Evolutionary conservation across 2,797 vertebrate species (phyloP).

Genomic region (Lateolabrax maculatus): DNA sequence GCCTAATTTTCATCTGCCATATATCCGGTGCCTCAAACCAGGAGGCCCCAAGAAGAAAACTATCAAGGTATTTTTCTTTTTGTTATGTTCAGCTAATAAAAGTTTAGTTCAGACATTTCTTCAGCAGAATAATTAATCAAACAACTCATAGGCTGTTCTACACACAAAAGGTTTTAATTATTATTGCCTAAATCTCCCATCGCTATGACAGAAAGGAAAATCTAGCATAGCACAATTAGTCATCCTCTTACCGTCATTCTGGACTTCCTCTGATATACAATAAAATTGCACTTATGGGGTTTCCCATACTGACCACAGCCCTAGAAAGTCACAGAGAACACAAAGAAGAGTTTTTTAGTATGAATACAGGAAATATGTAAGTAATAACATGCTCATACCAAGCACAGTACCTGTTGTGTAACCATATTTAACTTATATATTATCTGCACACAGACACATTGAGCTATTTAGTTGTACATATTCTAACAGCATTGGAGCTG

Average conservation of each 20-base stretch:
- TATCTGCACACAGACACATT: slow-evolving; percentile 48
- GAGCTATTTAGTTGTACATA: slow-evolving; percentile 72
- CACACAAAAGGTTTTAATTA: slow-evolving; percentile 7
- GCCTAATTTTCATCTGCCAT: slow-evolving; percentile 44
- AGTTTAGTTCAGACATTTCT: slow-evolving; percentile 5
- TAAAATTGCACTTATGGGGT: slow-evolving; percentile 29
- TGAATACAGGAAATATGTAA: slow-evolving; percentile 34
- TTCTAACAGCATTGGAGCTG: slow-evolving; percentile 45
- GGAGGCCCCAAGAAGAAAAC: slow-evolving; percentile 13
- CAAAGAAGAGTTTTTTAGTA: background rate
- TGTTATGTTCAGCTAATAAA: slow-evolving; percentile 17
- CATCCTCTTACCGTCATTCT: slow-evolving; percentile 2
- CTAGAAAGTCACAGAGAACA: slow-evolving; percentile 19
- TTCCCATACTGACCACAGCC: slow-evolving; percentile 41
- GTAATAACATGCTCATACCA: slow-evolving; percentile 31
- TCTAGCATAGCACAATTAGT: slow-evolving; percentile 23
- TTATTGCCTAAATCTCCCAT: background rate
- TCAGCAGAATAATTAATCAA: background rate
- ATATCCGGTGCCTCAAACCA: slow-evolving; percentile 41
- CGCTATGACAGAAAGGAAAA: slow-evolving; percentile 4
- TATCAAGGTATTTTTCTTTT: slow-evolving; percentile 18
- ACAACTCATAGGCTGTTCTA: slow-evolving; percentile 7
- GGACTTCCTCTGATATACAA: slow-evolving; percentile 14
- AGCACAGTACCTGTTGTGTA: slow-evolving; percentile 39
- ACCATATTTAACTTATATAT: slow-evolving; percentile 59